Evolutionary conservation across 2,113 vertebrate genomes (phyloP).

Genomic region (Malurus alboscapulatus): DNA sequence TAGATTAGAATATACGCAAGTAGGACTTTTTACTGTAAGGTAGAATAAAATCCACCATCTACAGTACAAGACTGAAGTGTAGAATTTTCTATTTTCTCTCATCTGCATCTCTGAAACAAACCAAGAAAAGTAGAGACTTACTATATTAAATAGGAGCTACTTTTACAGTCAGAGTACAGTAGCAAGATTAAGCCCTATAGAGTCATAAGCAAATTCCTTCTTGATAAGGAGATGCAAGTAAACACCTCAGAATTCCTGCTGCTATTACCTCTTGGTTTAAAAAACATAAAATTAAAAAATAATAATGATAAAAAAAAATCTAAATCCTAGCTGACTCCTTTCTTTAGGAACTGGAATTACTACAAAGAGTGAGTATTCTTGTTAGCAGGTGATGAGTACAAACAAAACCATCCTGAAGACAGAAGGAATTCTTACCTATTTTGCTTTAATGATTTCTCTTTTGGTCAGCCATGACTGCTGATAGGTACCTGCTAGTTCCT

Average conservation of each 20-base stretch:
- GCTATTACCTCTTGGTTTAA: neutral
- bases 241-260: conserved; percentile 23
- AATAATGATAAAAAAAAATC: neutral
- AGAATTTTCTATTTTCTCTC: neutral
- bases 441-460: conserved; percentile 35
- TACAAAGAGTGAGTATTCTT: neutral
- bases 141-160: neutral
- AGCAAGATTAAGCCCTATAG: conserved; percentile 17
- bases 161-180: neutral
- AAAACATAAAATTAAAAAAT: neutral
- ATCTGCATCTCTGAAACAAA: conserved; percentile 2
- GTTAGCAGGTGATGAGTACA: neutral
- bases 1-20: neutral
- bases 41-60: neutral
- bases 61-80: neutral
- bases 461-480: conserved; percentile 28
- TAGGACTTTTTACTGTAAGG: neutral
- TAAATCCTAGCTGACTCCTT: neutral
- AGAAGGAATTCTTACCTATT: conserved; percentile 7
- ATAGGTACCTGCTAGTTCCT: conserved; percentile 47
- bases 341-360: conserved; percentile 12
- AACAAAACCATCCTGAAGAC: neutral
- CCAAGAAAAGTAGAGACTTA: neutral
- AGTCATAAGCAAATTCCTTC: conserved; percentile 22
- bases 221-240: neutral